Base-by-base conservation (phyloP, 1,140 invertebrate species). In the Trypoxylus dichotomus region DNA sequence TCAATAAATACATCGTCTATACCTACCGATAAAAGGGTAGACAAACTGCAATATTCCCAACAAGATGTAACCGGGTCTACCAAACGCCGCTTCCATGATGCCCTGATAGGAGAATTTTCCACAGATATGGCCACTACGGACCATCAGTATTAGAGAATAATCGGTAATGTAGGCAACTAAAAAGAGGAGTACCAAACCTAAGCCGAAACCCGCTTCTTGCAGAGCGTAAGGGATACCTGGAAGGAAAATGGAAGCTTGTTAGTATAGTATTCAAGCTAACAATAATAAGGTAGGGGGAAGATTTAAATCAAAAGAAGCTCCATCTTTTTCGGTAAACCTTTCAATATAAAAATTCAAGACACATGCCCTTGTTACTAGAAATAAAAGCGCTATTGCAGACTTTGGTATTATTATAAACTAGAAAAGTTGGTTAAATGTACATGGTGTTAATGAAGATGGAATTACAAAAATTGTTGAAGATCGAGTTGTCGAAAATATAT, bases 101-200 rank as follows among this genome's bases (percentile, higher is more conserved):
- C 94, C 94, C 83, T 95, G 94, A 85, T 97, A 97, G 32, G 94
- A 93, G 86, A 92, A 94, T 79, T 91, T 91, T 47, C 94, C 94
- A 73, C 93, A 93, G n/a, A 95, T 87, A 83, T 94, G 91, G 3
- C 94, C 94, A 79, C 92, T 92, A 84, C 93, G 84, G 58, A 96
- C 93, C 91, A 97, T 93, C 54, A 96, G 86, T 79, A 95, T 91
- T 68, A 96, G 89, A 1, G 95, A 96, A 83, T 95, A 96, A 87
- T 97, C 95, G 75, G 95, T 96, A 47, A 96, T 87, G 47, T 92
- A 84, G 25, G 94, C 94, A 5, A 96, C 93, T 15, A 94, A 63
- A n/a, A 94, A 84, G 77, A 97, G 86, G 72, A 96, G 87, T 74
- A 91, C 81, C 25, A 96, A 85, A 11, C 95, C 95, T 42, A 95